A percentile compares a stretch with the other conserved stretches of the same genome.
phyloP scores from a whole-genome alignment of 2,797 vertebrate species.

The Hyperoplus lanceolatus region DNA sequence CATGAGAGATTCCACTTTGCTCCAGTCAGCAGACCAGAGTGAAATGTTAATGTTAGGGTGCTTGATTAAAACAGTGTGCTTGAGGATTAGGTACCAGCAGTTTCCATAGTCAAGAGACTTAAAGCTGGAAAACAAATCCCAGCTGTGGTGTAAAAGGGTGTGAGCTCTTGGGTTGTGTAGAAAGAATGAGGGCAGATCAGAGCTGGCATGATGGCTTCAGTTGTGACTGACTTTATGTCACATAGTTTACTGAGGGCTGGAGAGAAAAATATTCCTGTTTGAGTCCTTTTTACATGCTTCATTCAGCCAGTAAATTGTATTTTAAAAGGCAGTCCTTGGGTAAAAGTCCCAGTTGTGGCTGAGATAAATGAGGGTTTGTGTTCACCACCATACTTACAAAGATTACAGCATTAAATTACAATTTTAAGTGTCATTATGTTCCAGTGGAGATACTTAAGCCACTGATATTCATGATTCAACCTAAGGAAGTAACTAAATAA shows the following conservation, averaged over 20 bases:
- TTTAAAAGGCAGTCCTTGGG: not conserved
- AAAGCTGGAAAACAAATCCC: constrained; percentile 55
- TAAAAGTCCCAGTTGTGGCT: not conserved
- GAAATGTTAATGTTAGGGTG: constrained; percentile 54
- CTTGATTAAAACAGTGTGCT: constrained; percentile 54
- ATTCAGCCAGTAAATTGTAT: not conserved
- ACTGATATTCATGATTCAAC: not conserved
- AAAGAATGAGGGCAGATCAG: constrained; percentile 30
- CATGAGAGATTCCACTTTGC: constrained; percentile 58
- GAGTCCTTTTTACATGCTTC: constrained; percentile 1
- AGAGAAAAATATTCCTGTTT: not conserved
- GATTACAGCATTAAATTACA: not conserved
- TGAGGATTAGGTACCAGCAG: constrained; percentile 38
- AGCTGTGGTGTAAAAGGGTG: constrained; percentile 52
- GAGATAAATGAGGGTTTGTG: constrained; percentile 3
- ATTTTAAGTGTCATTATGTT: not conserved
- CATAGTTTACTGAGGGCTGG: constrained; percentile 4
- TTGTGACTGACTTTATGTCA: constrained; percentile 12
- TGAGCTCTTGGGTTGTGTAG: constrained; percentile 13
- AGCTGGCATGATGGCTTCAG: constrained; percentile 14
- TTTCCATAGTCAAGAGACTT: constrained; percentile 49
- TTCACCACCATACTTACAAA: not conserved
- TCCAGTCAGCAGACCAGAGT: constrained; percentile 62
- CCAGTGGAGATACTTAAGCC: not conserved
- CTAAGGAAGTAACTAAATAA: not conserved